These are phyloP conservation scores for Bos taurus DNA, from an alignment of 2,113 vertebrate genomes.

Conservation along the genomic window ARS-UCD2.0 NC_037340.1:78305501-78306000, in stretches of 20 bases:
- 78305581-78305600: background rate
- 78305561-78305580: background rate
- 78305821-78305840: background rate
- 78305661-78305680: background rate
- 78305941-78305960: background rate
- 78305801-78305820: background rate
- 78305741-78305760: background rate
- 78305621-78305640: background rate
- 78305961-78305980: background rate
- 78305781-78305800: background rate
- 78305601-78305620: background rate
- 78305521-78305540: background rate
- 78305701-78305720: background rate
- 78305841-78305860: background rate
- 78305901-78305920: background rate
- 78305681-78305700: background rate
- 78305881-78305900: fast-evolving
- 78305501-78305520: background rate
- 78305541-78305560: background rate
- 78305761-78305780: background rate
- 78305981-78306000: background rate
- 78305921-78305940: background rate
- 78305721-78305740: background rate
- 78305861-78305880: background rate
- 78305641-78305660: background rate